Conservation (phyloP, 2,113 vertebrate species). For the Oncorhynchus clarkii region DNA sequence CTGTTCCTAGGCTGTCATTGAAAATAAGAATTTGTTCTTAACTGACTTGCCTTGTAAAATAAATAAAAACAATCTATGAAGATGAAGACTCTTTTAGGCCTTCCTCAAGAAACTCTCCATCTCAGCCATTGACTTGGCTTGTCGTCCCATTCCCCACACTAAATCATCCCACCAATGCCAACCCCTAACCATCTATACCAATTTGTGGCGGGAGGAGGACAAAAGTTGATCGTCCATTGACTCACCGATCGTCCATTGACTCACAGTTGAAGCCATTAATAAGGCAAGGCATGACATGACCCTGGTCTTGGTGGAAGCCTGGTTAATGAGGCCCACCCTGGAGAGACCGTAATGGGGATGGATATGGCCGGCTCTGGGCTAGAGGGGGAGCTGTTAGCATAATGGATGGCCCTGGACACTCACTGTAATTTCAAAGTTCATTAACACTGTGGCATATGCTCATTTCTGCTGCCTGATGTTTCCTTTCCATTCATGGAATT, state of each 20-base stretch:
- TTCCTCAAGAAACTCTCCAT: not conserved
- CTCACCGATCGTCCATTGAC: not conserved
- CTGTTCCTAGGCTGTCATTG: too few relatives aligned
- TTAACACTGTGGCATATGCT: constrained; percentile 32
- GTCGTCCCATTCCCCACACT: not conserved
- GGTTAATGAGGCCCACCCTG: constrained; percentile 40
- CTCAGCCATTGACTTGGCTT: not conserved
- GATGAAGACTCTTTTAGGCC: not conserved
- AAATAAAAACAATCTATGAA: not conserved
- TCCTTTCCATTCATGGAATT: constrained; percentile 21
- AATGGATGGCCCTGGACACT: constrained; percentile 39
- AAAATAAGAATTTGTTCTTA: too few relatives aligned
- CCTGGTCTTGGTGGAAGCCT: constrained; percentile 18
- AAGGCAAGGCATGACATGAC: constrained; percentile 17
- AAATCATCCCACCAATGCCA: constrained; percentile 12
- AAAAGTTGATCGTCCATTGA: constrained; percentile 28
- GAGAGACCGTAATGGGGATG: constrained; percentile 15
- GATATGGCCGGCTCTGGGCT: constrained; percentile 13
- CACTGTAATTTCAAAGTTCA: constrained; percentile 44
- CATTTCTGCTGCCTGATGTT: constrained; percentile 22
- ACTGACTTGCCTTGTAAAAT: too few relatives aligned
- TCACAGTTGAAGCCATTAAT: not conserved
- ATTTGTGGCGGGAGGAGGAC: constrained; percentile 7
- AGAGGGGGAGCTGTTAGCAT: constrained; percentile 16
- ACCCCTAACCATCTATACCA: not conserved